phyloP scores from a whole-genome alignment of 2,113 vertebrate genomes.

The Phrynocephalus versicolor region DNA sequence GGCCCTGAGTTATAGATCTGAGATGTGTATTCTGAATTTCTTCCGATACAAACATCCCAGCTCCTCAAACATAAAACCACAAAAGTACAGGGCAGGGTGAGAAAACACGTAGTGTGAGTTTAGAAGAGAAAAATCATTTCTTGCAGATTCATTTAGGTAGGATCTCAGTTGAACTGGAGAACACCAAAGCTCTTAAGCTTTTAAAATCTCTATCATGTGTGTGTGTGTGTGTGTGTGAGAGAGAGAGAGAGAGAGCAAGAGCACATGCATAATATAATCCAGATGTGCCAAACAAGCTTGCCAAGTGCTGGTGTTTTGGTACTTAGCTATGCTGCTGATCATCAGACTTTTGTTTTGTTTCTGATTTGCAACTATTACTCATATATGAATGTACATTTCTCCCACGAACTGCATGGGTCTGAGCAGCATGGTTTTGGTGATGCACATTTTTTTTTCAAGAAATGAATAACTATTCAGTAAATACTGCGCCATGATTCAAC shows the following conservation, averaged over 20 bases:
- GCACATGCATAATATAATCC: slow-evolving; percentile 58
- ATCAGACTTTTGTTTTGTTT: slow-evolving; percentile 70
- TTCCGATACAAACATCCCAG: background rate
- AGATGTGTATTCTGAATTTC: background rate
- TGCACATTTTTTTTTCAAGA: too few species aligned
- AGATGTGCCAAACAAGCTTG: slow-evolving; percentile 56
- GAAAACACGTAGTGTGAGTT: slow-evolving; percentile 24
- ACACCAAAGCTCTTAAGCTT: slow-evolving; percentile 63
- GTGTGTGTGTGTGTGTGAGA: background rate
- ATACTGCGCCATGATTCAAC: too few species aligned
- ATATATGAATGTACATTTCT: background rate
- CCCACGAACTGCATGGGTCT: too few species aligned
- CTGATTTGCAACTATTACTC: slow-evolving; percentile 63
- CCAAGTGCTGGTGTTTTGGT: slow-evolving; percentile 74
- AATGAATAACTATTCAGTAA: too few species aligned
- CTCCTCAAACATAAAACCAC: background rate
- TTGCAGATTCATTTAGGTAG: slow-evolving; percentile 45
- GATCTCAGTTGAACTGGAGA: slow-evolving; percentile 51
- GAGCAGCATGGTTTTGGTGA: too few species aligned
- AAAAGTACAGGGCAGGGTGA: slow-evolving; percentile 30
- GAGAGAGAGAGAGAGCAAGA: too few species aligned
- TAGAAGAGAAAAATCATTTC: slow-evolving; percentile 33
- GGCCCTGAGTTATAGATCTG: background rate
- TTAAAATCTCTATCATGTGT: slow-evolving; percentile 33
- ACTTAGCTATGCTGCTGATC: slow-evolving; percentile 71